Evolutionary conservation across 2,113 vertebrate species (phyloP), one percentile per base, ranked within the genome.

Genomic region (Petromus typicus): DNA sequence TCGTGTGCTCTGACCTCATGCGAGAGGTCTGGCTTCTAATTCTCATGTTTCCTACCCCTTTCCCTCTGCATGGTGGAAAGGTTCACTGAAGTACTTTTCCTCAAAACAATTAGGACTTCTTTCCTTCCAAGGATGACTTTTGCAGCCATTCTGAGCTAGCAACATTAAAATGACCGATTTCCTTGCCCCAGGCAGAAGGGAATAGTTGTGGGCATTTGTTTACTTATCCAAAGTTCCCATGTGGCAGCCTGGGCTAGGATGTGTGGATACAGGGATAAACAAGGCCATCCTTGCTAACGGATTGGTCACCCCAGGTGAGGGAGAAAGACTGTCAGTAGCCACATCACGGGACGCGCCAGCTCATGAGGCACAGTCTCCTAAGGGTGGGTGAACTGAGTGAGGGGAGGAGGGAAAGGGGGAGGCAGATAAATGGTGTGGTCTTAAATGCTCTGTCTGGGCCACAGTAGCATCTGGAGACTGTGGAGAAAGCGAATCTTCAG

Each of bases 311-410:
- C 40, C 34, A 59, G 0, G 17, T 17, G 5, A n/a, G 59, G 80
- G 59, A 64, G 32, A 45, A 0, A 7, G 64, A 1, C 20, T 43
- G 11, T 5, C 12, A 30, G 14, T 3, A 88, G 27, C 37, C 18
- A 32, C 48, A 13, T n/a, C n/a, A 6, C 1, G 4, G 9, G 5
- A 27, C 20, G 7, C 1, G 20, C 2, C 61, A 3, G 20, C 14
- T 56, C 27, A 1, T 1, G 6, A 0, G 17, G 67, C 17, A 22
- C 34, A 27, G 2, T 27, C 37, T 2, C 4, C 45, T 78, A 78
- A 71, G 86, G 56, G 48, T 2, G 17, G 82, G 25, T 51, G 67
- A 76, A 37, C 66, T 0, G 3, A 3, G 20, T 2, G 17, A 73
- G 16, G 56, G 37, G 56, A 14, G 43, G 32, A 18, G 5, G 32